phyloP scores from a whole-genome alignment of 1,140 invertebrate genomes.

The Globodera rostochiensis region DNA sequence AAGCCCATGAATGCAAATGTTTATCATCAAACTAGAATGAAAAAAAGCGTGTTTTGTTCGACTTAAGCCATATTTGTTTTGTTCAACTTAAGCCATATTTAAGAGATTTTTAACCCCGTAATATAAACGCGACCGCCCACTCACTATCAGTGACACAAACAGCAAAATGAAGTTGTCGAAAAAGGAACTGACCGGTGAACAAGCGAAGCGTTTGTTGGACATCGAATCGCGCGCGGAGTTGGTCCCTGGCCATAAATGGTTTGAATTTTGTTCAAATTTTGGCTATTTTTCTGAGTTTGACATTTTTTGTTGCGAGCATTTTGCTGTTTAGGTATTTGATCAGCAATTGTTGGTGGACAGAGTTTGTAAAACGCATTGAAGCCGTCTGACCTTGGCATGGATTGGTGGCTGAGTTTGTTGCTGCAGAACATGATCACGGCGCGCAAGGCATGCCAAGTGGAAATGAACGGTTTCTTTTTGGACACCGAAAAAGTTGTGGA shows the following conservation, averaged over 20 bases:
- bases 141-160: too few species aligned
- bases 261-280: slow-evolving; percentile 19
- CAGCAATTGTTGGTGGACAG: slow-evolving; percentile 25
- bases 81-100: too few species aligned
- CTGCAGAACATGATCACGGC: slow-evolving; percentile 74
- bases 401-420: slow-evolving; percentile 74
- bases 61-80: too few species aligned
- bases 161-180: too few species aligned
- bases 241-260: slow-evolving; percentile 38
- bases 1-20: too few species aligned
- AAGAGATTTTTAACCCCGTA: too few species aligned
- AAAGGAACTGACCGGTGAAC: not conserved
- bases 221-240: slow-evolving; percentile 13
- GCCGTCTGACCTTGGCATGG: slow-evolving; percentile 65
- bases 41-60: too few species aligned
- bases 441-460: slow-evolving; percentile 74
- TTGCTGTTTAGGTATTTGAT: slow-evolving; percentile 38
- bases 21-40: too few species aligned
- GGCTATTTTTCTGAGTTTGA: not conserved
- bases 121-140: too few species aligned
- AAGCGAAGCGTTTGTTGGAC: slow-evolving; percentile 1
- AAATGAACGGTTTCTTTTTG: slow-evolving; percentile 69
- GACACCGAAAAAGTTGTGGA: too few species aligned
- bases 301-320: not conserved
- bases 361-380: slow-evolving; percentile 30